Evolutionary conservation across 2,797 vertebrate genomes (phyloP), one percentile per base, ranked within the genome.

Genomic region (Epinephelus awoara): DNA sequence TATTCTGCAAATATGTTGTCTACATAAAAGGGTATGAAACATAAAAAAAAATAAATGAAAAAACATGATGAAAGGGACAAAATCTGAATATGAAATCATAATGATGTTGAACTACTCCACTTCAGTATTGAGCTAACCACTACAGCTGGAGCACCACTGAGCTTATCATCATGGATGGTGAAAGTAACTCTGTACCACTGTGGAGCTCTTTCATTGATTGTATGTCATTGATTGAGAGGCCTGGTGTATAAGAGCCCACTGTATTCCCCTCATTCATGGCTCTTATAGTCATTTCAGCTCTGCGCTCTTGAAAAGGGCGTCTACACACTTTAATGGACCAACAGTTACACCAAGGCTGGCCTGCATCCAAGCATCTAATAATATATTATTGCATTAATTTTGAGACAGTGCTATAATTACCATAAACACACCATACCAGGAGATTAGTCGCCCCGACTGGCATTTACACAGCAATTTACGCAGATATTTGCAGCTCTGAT

Each of bases 321-420:
- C 47, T 15, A 15, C 54, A 9, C 51, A 70, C 66, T 82, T 71
- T 77, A 84, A 82, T 15, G 15, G 67, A 63, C 50, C 75, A 55
- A 23, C 54, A 38, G 69, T 62, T 51, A 68, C 27, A 84, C 64
- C 78, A 72, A 82, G 55, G 40, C 67, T 80, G 66, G 84, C 56
- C 34, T 5, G 40, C 7, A 21, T 51, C 63, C 82, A 80, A 61
- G 13, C 14, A 52, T 3, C 2, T 34, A 80, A 71, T 76, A 72
- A 82, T 75, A 12, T 59, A 74, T 71, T 17, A 64, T 68, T 73
- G 67, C 64, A 73, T 80, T 64, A 11, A 75, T 80, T 77, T 64
- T 21, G 38, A 72, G 57, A 71, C 62, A 34, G 54, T 21, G 50
- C 23, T 80, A 25, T 84, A 77, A 85, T 88, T 80, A 83, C 50